phyloP scores from a whole-genome alignment of 2,797 vertebrate species.

The Protosalanx chinensis region DNA sequence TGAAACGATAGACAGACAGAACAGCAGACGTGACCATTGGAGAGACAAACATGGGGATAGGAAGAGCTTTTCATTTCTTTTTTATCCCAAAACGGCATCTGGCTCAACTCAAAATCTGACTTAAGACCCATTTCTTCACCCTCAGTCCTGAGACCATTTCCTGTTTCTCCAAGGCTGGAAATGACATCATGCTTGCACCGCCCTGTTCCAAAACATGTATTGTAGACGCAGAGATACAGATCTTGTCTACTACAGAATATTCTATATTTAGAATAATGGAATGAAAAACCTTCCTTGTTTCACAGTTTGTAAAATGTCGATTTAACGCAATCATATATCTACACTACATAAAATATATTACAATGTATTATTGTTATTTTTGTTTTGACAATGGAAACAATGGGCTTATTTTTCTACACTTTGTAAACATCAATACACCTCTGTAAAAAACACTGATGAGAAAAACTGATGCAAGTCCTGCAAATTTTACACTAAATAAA shows the following conservation, averaged over 20 bases:
- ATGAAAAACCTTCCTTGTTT: not conserved
- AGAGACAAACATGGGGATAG: not conserved
- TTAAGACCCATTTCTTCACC: not conserved
- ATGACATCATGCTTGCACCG: not conserved
- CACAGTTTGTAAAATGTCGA: not conserved
- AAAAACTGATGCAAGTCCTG: too few species aligned
- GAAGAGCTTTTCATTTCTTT: too few species aligned
- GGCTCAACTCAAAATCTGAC: not conserved
- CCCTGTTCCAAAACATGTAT: not conserved
- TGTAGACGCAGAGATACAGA: not conserved
- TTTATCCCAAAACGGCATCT: too few species aligned
- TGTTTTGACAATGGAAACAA: not conserved
- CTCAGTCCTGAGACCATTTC: not conserved
- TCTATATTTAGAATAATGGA: not conserved
- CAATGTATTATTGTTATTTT: not conserved
- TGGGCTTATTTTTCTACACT: not conserved
- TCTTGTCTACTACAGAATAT: not conserved
- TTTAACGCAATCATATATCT: too few species aligned
- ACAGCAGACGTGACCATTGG: not conserved
- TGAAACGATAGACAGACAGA: not conserved
- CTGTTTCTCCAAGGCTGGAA: slow-evolving; percentile 6
- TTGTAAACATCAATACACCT: not conserved
- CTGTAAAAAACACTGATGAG: too few species aligned
- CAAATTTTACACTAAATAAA: too few species aligned
- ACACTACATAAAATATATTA: not conserved